These are phyloP conservation scores for Aplochiton taeniatus DNA, from an alignment of 2,797 vertebrate genomes.

Conservation along the genomic window DNA sequence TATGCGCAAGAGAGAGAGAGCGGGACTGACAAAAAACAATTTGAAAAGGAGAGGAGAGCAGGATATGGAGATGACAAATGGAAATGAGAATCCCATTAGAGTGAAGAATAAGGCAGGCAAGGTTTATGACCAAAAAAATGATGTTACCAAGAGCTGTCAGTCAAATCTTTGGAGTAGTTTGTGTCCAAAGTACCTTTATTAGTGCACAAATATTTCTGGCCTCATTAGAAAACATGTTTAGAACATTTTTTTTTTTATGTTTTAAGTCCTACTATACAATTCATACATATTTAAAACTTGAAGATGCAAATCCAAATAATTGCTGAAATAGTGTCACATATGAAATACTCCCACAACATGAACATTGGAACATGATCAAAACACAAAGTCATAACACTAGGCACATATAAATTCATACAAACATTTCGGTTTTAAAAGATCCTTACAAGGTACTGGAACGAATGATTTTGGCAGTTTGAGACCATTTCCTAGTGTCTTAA, in stretches of 20 bases:
- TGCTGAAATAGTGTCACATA: neutral
- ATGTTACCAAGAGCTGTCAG: too few species aligned
- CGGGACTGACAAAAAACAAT: neutral
- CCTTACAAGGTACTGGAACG: neutral
- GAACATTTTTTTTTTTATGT: too few species aligned
- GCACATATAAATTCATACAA: neutral
- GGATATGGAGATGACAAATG: neutral
- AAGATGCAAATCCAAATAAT: constrained; percentile 18
- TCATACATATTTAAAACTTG: constrained; percentile 9
- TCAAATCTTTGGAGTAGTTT: too few species aligned
- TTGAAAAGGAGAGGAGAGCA: neutral
- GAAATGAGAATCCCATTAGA: too few species aligned
- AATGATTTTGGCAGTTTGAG: constrained; percentile 17
- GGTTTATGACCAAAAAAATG: too few species aligned
- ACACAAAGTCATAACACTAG: too few species aligned
- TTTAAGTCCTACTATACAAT: constrained; percentile 1
- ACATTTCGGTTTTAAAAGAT: constrained; percentile 12
- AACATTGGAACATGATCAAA: neutral
- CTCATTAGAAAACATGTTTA: too few species aligned
- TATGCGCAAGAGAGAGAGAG: constrained; percentile 21
- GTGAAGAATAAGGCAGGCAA: too few species aligned
- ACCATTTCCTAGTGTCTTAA: too few species aligned
- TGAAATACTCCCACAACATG: constrained; percentile 14
- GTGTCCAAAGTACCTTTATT: too few species aligned
- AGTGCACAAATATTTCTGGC: too few species aligned